These are phyloP conservation scores for Ostrea edulis DNA, from an alignment of 1,140 invertebrate genomes.

Conservation along the genomic window DNA sequence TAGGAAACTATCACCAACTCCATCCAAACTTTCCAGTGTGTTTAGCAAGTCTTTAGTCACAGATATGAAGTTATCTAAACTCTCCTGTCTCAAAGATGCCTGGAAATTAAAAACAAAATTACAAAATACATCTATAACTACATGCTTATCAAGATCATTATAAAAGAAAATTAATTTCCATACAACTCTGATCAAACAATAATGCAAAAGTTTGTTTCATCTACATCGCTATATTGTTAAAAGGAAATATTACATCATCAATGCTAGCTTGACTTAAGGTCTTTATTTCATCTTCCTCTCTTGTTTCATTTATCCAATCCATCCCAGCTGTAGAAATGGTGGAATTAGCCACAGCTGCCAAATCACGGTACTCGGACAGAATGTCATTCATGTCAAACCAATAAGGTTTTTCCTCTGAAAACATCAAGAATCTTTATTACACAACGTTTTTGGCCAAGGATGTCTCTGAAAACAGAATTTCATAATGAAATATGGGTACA, in stretches of 20 bases:
- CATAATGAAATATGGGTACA: not conserved
- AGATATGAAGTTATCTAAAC: conserved; percentile 47
- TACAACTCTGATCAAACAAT: not conserved
- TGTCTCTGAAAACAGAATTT: not conserved
- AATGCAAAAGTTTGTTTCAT: not conserved
- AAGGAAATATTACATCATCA: not conserved
- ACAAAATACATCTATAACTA: not conserved
- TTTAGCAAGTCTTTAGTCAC: conserved; percentile 53
- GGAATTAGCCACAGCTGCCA: not conserved
- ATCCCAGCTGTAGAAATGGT: not conserved
- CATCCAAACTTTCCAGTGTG: conserved; percentile 48
- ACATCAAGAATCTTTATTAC: not conserved
- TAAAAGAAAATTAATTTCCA: not conserved
- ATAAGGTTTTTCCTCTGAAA: conserved; percentile 18
- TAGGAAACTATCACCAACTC: conserved; percentile 55
- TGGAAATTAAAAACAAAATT: not conserved
- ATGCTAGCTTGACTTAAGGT: not conserved
- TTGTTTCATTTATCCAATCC: not conserved
- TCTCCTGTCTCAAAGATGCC: conserved; percentile 46
- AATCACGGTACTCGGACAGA: not conserved
- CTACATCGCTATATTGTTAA: not conserved
- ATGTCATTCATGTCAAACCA: not conserved
- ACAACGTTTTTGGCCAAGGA: not conserved
- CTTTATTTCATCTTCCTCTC: not conserved
- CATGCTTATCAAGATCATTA: not conserved